A percentile compares a stretch with the other conserved stretches of the same genome.
phyloP scores from a whole-genome alignment of 2,888 invertebrate genomes.

The Amiota communis region DNA sequence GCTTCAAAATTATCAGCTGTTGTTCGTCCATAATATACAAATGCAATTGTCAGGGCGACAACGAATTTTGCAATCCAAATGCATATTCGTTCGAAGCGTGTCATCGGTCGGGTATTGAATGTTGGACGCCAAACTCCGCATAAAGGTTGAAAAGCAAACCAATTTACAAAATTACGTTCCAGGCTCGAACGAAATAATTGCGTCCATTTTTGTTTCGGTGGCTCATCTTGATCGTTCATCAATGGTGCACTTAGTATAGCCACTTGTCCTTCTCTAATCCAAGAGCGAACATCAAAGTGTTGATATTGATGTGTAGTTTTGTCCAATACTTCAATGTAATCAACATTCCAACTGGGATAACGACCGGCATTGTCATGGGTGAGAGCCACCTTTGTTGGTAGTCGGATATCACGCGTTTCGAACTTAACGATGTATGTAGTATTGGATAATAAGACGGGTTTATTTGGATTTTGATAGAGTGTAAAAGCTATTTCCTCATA shows the following conservation, averaged over 20 bases:
- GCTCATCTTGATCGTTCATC: not conserved
- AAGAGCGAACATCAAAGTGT: not conserved
- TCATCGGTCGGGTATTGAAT: not conserved
- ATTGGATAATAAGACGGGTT: not conserved
- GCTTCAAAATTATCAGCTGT: not conserved
- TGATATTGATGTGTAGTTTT: not conserved
- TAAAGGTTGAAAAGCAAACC: not conserved
- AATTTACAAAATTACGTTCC: slow-evolving; percentile 9
- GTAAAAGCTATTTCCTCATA: not conserved
- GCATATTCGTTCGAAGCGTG: slow-evolving; percentile 2
- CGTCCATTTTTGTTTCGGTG: not conserved
- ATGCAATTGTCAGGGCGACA: not conserved
- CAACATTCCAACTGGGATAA: slow-evolving; percentile 6
- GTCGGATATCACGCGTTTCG: not conserved
- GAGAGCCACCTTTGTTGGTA: slow-evolving; percentile 9
- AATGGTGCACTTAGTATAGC: not conserved
- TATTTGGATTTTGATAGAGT: not conserved
- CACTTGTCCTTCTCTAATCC: not conserved
- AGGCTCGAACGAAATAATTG: not conserved
- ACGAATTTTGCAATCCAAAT: slow-evolving; percentile 1
- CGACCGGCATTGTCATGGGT: slow-evolving; percentile 6
- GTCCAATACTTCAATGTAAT: not conserved
- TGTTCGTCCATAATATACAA: slow-evolving; percentile 3
- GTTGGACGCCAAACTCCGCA: not conserved
- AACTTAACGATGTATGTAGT: not conserved